Conservation (phyloP, 1,140 invertebrate species). For the Aphaenogaster rudis region DNA sequence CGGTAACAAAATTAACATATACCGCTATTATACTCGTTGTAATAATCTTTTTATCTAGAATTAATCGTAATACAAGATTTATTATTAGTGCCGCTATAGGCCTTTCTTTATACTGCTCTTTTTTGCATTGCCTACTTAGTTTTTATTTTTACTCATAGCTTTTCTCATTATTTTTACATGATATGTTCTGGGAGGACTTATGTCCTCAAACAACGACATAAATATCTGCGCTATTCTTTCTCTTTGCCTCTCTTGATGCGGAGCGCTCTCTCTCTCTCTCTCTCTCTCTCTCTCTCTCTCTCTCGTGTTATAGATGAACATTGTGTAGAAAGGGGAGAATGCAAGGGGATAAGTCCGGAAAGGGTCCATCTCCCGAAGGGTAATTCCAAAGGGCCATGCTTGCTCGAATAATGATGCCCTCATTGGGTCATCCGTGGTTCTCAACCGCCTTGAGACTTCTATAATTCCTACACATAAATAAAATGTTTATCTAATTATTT, state of each 20-base stretch:
- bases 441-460: background rate
- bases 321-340: slow-evolving; percentile 23
- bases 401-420: slow-evolving; percentile 62
- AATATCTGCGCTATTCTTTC: slow-evolving; percentile 9
- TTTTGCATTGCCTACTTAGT: background rate
- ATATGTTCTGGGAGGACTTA: slow-evolving; percentile 3
- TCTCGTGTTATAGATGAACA: slow-evolving; percentile 40
- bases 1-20: background rate
- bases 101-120: background rate
- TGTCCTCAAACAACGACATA: slow-evolving; percentile 1
- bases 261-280: background rate
- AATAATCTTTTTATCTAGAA: background rate
- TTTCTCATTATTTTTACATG: slow-evolving; percentile 12
- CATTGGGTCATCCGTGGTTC: slow-evolving; percentile 49
- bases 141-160: slow-evolving; percentile 13
- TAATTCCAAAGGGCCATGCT: slow-evolving; percentile 17
- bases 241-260: background rate
- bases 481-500: background rate
- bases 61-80: background rate
- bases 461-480: background rate
- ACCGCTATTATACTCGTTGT: background rate
- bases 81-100: background rate
- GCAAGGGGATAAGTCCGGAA: slow-evolving; percentile 52
- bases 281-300: background rate
- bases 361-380: slow-evolving; percentile 65